Percentiles rank a stretch among this genome's conserved stretches.
These are phyloP conservation scores for Melanaphis sacchari DNA, from an alignment of 1,140 invertebrate genomes.

Conservation along the genomic window DNA sequence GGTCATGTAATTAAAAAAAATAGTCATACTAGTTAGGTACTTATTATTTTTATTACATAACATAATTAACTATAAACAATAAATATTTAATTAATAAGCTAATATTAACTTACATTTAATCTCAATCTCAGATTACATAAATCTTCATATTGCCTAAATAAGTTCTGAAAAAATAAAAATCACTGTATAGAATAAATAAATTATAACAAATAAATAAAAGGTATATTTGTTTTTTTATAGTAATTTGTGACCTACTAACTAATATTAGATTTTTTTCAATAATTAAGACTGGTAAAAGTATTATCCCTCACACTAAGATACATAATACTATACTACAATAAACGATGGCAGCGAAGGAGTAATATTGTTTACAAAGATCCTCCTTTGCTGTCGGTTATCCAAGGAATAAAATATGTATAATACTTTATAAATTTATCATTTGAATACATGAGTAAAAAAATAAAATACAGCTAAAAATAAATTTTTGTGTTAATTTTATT, in stretches of 20 bases:
- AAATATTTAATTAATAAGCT: neutral
- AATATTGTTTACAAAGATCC: no score
- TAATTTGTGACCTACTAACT: neutral
- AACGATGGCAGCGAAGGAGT: no score
- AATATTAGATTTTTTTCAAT: neutral
- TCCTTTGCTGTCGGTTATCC: no score
- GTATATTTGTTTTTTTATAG: neutral
- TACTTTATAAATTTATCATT: neutral
- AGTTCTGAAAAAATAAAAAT: slow-evolving; percentile 58
- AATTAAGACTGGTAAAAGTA: neutral
- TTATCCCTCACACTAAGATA: neutral
- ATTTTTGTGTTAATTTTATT: no score
- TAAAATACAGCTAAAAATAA: neutral
- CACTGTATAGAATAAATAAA: neutral
- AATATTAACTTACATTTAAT: slow-evolving; percentile 59
- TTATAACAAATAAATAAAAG: neutral
- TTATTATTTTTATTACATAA: neutral
- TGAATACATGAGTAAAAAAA: neutral
- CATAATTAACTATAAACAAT: neutral
- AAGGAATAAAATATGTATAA: no score
- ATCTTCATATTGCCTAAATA: slow-evolving; percentile 59
- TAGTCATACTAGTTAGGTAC: no score
- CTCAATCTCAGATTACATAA: slow-evolving; percentile 57
- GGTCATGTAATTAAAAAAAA: neutral
- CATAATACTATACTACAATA: neutral